Conservation (phyloP, 2,113 vertebrate genomes). For the Acrocephalus arundinaceus region DNA sequence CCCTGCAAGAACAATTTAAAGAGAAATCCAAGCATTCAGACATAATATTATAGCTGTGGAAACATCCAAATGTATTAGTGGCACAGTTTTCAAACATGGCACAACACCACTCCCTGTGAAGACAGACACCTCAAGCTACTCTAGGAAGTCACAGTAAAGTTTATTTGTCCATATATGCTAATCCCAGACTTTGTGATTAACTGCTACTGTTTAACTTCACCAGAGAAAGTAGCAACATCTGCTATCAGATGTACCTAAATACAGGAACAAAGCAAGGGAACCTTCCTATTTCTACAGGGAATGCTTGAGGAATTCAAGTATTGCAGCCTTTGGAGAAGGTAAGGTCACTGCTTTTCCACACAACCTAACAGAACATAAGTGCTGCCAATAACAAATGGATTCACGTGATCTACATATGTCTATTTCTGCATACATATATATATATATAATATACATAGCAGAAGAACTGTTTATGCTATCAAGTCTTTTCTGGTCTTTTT, state of each 20-base stretch:
- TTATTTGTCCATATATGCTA: neutral
- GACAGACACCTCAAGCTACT: neutral
- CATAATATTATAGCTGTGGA: neutral
- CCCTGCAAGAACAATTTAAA: neutral
- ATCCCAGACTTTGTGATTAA: neutral
- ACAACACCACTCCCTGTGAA: neutral
- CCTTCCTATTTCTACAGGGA: neutral
- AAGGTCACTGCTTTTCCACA: neutral
- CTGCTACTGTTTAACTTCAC: neutral
- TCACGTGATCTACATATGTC: neutral
- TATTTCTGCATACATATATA: neutral
- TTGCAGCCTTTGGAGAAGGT: neutral
- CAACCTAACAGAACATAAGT: neutral
- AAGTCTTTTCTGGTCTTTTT: neutral
- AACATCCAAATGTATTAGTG: neutral
- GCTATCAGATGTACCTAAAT: neutral
- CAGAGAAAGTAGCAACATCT: neutral
- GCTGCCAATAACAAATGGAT: neutral
- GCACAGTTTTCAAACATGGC: neutral
- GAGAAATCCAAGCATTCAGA: neutral
- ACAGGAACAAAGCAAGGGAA: neutral
- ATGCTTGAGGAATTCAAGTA: neutral
- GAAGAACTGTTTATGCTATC: neutral
- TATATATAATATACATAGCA: neutral
- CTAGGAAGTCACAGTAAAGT: neutral